Evolutionary conservation across 2,888 invertebrate genomes (phyloP), one percentile per base, ranked within the genome.

Genomic region (Boloria euphrosyne): DNA sequence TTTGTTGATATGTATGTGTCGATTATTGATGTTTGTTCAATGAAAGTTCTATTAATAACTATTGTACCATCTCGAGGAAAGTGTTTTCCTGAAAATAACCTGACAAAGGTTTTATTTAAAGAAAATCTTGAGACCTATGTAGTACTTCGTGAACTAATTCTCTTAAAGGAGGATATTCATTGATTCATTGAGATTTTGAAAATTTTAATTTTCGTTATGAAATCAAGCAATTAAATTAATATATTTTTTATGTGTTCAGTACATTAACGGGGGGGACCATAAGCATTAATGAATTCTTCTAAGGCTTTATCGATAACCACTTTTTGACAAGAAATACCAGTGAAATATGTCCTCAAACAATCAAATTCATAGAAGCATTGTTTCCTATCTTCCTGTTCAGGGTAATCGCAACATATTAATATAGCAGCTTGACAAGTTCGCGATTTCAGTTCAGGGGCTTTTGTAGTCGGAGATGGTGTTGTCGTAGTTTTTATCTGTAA

Each of bases 371-470:
- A 69, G 71, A 90, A 89, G 69, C 90, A 90, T 13, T 73, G 22
- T 27, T 50, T 59, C 17, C 38, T 59, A 5, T 16, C 27, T 3
- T 4, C 17, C 31, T 59, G 49, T 3, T 49, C 38, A 38, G 31
- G 10, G 0, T 59, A 47, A 47, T 75, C 76, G 67, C 90, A 90
- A 76, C 90, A 90, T 2, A 81, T 76, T 0, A 90, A 73, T 50
- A 87, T 78, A 0, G 86, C 84, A 14, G 86, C 83, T 52, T 83
- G 83, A 70, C 90, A 90, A 66, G 74, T 73, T 3, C 73, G 75
- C 0, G 82, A 81, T 7, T n/a, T 44, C 43, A 43, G 14, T 66
- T 14, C 65, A 6, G 80, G 79, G 13, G 76, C 74, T 55, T 65
- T n/a, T n/a, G n/a, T 51, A 31, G 79, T 74, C 58, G 79, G 7